Conservation (phyloP, 2,113 vertebrate species). For the Amphilophus citrinellus region DNA sequence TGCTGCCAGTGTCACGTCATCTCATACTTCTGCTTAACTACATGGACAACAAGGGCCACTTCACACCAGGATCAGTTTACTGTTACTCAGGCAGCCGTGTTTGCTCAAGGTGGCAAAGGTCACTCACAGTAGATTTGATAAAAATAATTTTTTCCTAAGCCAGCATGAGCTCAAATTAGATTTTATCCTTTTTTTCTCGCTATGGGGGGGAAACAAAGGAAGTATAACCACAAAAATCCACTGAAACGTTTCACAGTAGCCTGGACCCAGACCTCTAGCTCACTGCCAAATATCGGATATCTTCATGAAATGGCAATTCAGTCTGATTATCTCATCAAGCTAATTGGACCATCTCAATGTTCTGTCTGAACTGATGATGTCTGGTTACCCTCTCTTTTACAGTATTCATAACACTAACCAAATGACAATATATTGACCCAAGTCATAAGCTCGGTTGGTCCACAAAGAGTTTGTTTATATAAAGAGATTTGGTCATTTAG, state of each 20-base stretch:
- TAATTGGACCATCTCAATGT: conserved; percentile 17
- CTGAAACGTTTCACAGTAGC: background rate
- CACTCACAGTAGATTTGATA: conserved; percentile 35
- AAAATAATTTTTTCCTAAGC: conserved; percentile 5
- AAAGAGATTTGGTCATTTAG: background rate
- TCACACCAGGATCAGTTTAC: conserved; percentile 51
- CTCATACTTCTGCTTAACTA: conserved; percentile 67
- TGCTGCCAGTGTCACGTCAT: conserved; percentile 73
- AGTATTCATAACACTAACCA: conserved; percentile 17
- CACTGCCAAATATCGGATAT: background rate
- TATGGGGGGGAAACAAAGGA: background rate
- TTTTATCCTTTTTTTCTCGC: conserved; percentile 13
- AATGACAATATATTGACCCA: background rate
- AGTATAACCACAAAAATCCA: background rate
- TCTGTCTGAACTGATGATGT: conserved; percentile 11
- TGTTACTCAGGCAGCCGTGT: conserved; percentile 28
- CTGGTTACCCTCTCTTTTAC: conserved; percentile 6
- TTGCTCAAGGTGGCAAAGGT: conserved; percentile 56
- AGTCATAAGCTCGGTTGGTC: background rate
- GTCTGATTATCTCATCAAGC: conserved; percentile 18
- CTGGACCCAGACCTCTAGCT: background rate
- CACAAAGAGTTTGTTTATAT: background rate
- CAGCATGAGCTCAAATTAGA: conserved; percentile 40
- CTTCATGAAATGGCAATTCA: conserved; percentile 15
- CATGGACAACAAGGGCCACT: conserved; percentile 55